Conservation (phyloP, 2,888 invertebrate genomes). For the Dynastes hyllus region DNA sequence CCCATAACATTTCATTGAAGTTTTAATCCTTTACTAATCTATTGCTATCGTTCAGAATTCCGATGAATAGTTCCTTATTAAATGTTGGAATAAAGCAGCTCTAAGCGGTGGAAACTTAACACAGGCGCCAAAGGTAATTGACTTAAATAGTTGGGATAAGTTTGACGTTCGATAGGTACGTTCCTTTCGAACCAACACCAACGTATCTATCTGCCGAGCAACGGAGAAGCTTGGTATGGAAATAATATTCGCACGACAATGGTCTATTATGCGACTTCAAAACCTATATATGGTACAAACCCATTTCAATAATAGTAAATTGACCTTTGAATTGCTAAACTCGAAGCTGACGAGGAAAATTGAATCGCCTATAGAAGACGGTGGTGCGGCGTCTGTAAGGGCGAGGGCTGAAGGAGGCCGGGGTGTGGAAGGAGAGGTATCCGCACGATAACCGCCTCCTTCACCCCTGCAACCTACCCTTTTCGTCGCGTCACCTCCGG, state of each 20-base stretch:
- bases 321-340: constrained; percentile 48
- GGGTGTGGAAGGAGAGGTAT: no score
- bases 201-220: no score
- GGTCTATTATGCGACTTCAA: constrained; percentile 55
- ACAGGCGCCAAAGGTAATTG: constrained; percentile 27
- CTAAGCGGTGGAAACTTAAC: background rate
- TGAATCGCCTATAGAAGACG: constrained; percentile 9
- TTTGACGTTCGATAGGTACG: constrained; percentile 20
- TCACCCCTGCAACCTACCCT: background rate
- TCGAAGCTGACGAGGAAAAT: constrained; percentile 32
- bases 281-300: constrained; percentile 38
- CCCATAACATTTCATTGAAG: no score
- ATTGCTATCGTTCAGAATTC: no score
- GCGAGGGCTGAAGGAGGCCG: background rate
- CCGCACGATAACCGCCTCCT: background rate
- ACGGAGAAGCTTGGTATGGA: background rate
- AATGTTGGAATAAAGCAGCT: constrained; percentile 9
- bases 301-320: constrained; percentile 48
- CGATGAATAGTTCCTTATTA: no score
- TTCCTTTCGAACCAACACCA: no score
- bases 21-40: no score
- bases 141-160: constrained; percentile 49
- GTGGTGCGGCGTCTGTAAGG: background rate
- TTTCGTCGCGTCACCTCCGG: background rate
- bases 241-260: constrained; percentile 59